Base-by-base conservation (phyloP, 2,113 vertebrate species). In the Fulmarus glacialis region DNA sequence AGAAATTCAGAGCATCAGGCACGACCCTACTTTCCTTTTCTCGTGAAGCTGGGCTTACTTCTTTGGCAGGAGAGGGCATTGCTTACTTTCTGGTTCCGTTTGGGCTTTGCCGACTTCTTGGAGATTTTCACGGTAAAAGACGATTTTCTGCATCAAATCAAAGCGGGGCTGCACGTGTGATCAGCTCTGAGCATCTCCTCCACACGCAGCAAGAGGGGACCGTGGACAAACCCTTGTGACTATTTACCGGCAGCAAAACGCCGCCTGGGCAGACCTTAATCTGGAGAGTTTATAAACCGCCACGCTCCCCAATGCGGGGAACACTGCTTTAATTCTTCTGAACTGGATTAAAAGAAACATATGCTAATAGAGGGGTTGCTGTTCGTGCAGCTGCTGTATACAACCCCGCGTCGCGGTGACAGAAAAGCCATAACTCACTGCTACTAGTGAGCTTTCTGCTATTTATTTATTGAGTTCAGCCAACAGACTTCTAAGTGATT, bases 401-500 rank as follows among this genome's bases (percentile, higher is more conserved):
- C 72, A 36, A 47, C 71, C 64, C 90, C 2, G 15, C 8, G 8
- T 8, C 58, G 90, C 81, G 87, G 72, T 12, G 38, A 79, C 79
- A 83, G 82, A 53, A 81, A 15, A 58, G 53, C 93, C 83, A 21
- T 85, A 91, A 96, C 87, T 89, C 93, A 85, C 85, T 32, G 94
- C 73, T 87, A 86, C 81, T 5, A 96, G 88, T 3, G 60, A 90
- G 86, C 73, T 67, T 48, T 68, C 96, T 40, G 84, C 56, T 81
- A 52, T 95, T 91, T 90, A 90, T 84, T 95, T 79, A 64, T 74
- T 36, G 62, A 93, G 95, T 95, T 91, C 86, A 89, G 96, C 92
- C 96, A 82, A 40, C 92, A 94, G 90, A 70, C 92, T 96, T 68
- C 58, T 9, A 88, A 97, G 82, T 92, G 86, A 92, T 93, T 90